Base-by-base conservation (phyloP, 2,888 invertebrate species). In the Pycnomerus fuliginosus region DNA sequence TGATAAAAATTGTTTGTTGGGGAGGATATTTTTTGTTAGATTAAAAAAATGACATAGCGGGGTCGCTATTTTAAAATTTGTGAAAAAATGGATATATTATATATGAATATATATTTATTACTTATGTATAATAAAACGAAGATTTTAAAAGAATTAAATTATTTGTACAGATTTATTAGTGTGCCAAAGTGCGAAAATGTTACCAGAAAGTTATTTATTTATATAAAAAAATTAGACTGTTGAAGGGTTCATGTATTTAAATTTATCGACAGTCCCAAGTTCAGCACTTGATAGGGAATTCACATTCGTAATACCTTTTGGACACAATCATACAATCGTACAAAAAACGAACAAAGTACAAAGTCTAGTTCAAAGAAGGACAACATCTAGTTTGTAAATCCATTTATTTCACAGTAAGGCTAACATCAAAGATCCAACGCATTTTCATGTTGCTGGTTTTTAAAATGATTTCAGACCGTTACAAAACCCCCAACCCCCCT, bases 1-100 rank as follows among this genome's bases (percentile, higher is more conserved):
- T 80, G 79, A 80, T 80, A 80, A 78, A 67, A 75, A 76, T 79
- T 78, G 71, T 72, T 79, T 79, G 78, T 78, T 73, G 74, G 73
- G 73, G 72, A 73, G 73, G 72, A 73, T 72, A 72, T 74, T 74
- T 74, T 75, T 75, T 75, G 74, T 75, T 75, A 75, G 72, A 74
- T 73, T 74, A 54, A 53, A 53, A 52, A 50, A 43, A 32, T 48
- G 53, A 63, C 16, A 66, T 70, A 68, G 68, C 69, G 67, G 64
- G 65, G 66, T 66, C 67, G 71, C 70, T 70, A 69, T 71, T 70
- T 69, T 65, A 60, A 68, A 57, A 68, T 68, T 65, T 69, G 72
- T 73, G 72, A 71, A 72, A 72, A 68, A 73, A 73, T 73, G 73
- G 72, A 73, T 73, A 72, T 45, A 61, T 67, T 64, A 67, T 67